Conservation (phyloP, 1,140 invertebrate genomes). For the Tetranychus urticae region DNA sequence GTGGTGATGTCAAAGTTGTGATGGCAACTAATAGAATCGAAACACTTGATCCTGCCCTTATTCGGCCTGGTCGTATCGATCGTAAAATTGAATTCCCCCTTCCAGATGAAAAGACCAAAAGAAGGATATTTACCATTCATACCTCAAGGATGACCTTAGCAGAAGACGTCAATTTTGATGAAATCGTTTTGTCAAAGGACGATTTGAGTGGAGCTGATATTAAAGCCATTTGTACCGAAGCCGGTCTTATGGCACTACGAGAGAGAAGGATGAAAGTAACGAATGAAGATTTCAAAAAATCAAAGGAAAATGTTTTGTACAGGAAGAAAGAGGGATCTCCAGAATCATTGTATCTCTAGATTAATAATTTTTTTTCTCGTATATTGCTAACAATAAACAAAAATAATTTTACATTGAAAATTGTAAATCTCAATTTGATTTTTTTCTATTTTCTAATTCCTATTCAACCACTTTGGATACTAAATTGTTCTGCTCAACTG, state of each 20-base stretch:
- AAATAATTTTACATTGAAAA: too few species aligned
- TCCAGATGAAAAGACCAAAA: constrained; percentile 97
- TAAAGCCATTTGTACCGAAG: constrained; percentile 97
- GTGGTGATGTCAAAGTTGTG: constrained; percentile 85
- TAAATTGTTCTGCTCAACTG: too few species aligned
- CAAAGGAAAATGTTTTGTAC: constrained; percentile 97
- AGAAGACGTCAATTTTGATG: constrained; percentile 89
- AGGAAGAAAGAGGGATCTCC: constrained; percentile 97
- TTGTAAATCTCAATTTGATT: too few species aligned
- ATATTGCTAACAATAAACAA: too few species aligned
- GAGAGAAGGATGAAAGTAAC: constrained; percentile 98
- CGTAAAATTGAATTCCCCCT: constrained; percentile 98
- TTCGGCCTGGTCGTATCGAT: constrained; percentile 94
- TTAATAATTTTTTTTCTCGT: neutral
- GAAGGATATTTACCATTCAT: constrained; percentile 93
- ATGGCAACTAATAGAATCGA: constrained; percentile 99
- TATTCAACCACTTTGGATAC: too few species aligned
- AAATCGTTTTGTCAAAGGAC: constrained; percentile 97
- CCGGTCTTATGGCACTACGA: constrained; percentile 83
- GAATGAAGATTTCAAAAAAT: constrained; percentile 97
- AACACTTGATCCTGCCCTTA: constrained; percentile 91
- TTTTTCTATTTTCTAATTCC: too few species aligned
- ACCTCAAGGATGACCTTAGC: constrained; percentile 93
- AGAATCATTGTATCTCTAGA: constrained; percentile 88
- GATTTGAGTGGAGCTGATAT: constrained; percentile 89